These are phyloP conservation scores for Apostichopus leukothele DNA, from an alignment of 53 echinoderm and acorn worm species.

Conservation along the genomic window DNA sequence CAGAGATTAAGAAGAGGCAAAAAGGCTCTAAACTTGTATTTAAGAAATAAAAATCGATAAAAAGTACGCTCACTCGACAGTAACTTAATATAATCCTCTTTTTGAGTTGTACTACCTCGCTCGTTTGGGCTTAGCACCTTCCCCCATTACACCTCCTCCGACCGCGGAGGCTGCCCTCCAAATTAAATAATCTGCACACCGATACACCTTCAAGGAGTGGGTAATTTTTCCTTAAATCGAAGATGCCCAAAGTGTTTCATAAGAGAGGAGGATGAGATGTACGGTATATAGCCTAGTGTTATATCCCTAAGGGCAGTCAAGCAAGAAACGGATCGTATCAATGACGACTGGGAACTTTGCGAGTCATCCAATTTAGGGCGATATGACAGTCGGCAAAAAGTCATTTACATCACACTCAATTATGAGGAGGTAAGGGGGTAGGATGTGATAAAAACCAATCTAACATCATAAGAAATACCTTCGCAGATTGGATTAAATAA, in stretches of 20 bases:
- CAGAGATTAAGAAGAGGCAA: constrained; percentile 42
- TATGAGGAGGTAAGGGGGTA: constrained; percentile 25
- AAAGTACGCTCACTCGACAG: constrained; percentile 32
- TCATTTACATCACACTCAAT: constrained; percentile 49
- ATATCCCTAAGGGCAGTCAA: constrained; percentile 38
- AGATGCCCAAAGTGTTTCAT: constrained; percentile 37
- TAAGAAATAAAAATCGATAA: constrained; percentile 14
- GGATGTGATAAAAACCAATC: constrained; percentile 50
- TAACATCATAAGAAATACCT: constrained; percentile 46
- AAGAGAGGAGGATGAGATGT: constrained; percentile 19
- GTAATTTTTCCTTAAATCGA: constrained; percentile 48
- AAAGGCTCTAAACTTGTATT: constrained; percentile 9
- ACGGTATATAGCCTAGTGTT: constrained; percentile 35
- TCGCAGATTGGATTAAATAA: constrained; percentile 50
- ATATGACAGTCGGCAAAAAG: constrained; percentile 48
- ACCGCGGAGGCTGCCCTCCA: constrained; percentile 22
- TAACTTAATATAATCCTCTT: constrained; percentile 45
- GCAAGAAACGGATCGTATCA: constrained; percentile 32
- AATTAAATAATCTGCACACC: constrained; percentile 42
- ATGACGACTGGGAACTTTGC: not conserved
- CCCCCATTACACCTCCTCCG: constrained; percentile 46
- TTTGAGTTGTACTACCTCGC: constrained; percentile 24
- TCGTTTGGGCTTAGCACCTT: constrained; percentile 45
- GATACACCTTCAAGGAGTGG: constrained; percentile 46
- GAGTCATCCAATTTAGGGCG: constrained; percentile 38